phyloP scores from a whole-genome alignment of 92 coral and sea anemone species.

The Paramuricea clavata region DNA sequence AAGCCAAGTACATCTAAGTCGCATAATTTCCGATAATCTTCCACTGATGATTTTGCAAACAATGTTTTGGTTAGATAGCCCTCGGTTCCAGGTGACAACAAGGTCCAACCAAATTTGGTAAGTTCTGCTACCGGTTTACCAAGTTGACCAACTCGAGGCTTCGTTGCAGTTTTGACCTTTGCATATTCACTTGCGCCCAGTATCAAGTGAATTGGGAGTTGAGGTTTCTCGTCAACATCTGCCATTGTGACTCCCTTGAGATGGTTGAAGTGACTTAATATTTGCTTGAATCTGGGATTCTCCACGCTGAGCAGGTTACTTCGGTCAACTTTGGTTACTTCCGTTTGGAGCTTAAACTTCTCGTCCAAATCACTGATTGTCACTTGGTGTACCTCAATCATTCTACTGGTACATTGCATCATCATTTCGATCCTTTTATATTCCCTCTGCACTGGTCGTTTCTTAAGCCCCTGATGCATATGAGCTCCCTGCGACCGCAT shows the following conservation, averaged over 20 bases:
- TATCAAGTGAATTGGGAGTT: too few relatives aligned
- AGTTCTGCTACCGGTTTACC: conserved; percentile 20
- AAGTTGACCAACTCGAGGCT: neutral
- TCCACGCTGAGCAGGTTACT: neutral
- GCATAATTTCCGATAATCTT: conserved; percentile 65
- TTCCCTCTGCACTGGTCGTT: neutral
- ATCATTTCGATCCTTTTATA: too few relatives aligned
- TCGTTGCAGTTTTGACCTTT: too few relatives aligned
- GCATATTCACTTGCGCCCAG: conserved; percentile 20
- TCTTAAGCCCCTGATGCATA: neutral
- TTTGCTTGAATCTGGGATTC: neutral
- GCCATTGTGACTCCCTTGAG: conserved; percentile 19
- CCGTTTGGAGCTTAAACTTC: neutral
- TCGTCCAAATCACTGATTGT: neutral
- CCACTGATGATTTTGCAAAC: conserved; percentile 64
- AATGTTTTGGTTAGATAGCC: conserved; percentile 13
- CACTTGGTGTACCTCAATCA: too few relatives aligned
- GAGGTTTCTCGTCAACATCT: conserved; percentile 12
- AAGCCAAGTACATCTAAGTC: too few relatives aligned
- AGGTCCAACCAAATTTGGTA: too few relatives aligned
- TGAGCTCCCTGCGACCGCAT: conserved; percentile 35
- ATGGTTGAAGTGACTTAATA: neutral
- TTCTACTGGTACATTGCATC: too few relatives aligned
- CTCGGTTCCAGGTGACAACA: too few relatives aligned
- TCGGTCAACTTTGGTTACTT: too few relatives aligned